Evolutionary conservation across 2,888 invertebrate species (phyloP).

Genomic region (Portevinia maculata): DNA sequence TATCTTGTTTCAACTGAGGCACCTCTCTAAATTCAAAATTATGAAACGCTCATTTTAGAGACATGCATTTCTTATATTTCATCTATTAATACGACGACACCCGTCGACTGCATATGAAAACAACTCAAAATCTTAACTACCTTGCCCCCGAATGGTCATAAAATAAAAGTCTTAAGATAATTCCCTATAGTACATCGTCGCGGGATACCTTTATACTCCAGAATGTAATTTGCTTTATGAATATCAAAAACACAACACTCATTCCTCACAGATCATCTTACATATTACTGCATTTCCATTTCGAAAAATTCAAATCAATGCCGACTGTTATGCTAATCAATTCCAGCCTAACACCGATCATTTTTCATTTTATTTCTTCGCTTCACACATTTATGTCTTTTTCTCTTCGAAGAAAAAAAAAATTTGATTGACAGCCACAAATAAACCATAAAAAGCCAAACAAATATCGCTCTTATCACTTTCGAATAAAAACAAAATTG

Average conservation of each 20-base stretch:
- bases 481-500: constrained; percentile 63
- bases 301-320: constrained; percentile 17
- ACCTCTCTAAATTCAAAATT: no score
- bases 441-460: constrained; percentile 15
- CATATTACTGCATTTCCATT: constrained; percentile 3
- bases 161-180: background rate
- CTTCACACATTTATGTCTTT: constrained; percentile 64
- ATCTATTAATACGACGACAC: background rate
- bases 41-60: no score
- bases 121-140: background rate
- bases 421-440: constrained; percentile 64
- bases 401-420: constrained; percentile 18
- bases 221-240: background rate
- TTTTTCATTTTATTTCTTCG: constrained; percentile 49
- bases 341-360: constrained; percentile 33
- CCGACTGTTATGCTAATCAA: constrained; percentile 44
- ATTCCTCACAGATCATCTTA: constrained; percentile 23
- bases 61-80: no score
- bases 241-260: background rate
- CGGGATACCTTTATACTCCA: background rate
- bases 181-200: background rate
- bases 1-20: no score
- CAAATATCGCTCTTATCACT: constrained; percentile 49
- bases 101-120: background rate
- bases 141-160: background rate